Evolutionary conservation across 2,888 invertebrate species (phyloP), one percentile per base, ranked within the genome.

Genomic region (Stramonita haemastoma): DNA sequence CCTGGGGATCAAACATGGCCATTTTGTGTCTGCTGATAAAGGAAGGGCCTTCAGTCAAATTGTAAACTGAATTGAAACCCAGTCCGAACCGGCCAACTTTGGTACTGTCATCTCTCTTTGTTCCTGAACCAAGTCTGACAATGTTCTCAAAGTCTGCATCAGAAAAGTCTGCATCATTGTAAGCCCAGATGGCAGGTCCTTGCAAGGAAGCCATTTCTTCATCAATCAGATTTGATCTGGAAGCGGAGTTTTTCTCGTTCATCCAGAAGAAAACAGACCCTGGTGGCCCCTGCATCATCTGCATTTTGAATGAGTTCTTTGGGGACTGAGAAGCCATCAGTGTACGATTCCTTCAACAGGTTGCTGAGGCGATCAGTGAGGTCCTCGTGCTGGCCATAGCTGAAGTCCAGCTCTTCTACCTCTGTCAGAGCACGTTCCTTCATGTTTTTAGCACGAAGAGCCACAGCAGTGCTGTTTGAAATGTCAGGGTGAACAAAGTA

Each of bases 1-100:
- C 92, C 89, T 95, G 95, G 5, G 95, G 95, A 91, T 95, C 95
- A 90, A 95, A 95, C 19, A 95, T 94, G 22, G 95, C 94, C 84
- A 95, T 90, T 86, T 91, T 94, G 87, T 94, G 90, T 13, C 94
- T 91, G 86, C 95, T 95, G n/a, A 95, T 90, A 86, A 95, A 94
- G 86, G 94, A 94, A 17, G 95, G 95, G 11, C 95, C 94, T 92
- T 95, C 95, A 13, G 95, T 95, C 17, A 95, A 79, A 88, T 95
- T 95, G 90, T 95, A 95, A 22, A 95, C 95, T 11, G 95, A 92
- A 90, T 95, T 95, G 92, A 95, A 95, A 0, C 95, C 95, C 8
- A 95, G 92, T 13, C 95, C 95, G 93, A 95, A 95, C 90, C 93
- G 90, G n/a, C 95, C 95, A 87, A 95, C 93, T 89, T 95, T 95